Percentiles rank a stretch among this genome's conserved stretches.
phyloP scores from a whole-genome alignment of 2,113 vertebrate species.

The Zingel zingel region DNA sequence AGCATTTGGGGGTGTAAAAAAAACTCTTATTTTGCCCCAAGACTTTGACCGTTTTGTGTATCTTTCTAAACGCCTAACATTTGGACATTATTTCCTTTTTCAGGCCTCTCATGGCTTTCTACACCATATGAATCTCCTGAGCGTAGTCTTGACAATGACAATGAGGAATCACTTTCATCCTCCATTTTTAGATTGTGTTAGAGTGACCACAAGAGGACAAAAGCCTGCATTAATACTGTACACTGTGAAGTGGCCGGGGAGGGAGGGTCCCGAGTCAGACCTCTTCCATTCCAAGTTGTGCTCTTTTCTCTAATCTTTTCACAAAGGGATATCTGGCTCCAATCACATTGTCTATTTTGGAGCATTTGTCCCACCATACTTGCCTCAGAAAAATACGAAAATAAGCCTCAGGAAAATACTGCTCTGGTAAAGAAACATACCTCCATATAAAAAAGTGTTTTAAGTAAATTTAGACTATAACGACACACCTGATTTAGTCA shows the following conservation, averaged over 20 bases:
- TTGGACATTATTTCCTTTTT: background rate
- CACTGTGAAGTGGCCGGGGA: slow-evolving; percentile 16
- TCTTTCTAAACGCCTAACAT: background rate
- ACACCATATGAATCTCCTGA: background rate
- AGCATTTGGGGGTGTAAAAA: background rate
- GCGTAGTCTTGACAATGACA: slow-evolving; percentile 27
- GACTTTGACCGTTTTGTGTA: background rate
- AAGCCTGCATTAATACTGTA: slow-evolving; percentile 63
- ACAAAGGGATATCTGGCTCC: background rate
- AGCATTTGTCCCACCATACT: background rate
- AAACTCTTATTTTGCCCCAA: background rate
- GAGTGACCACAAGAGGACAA: slow-evolving; percentile 82
- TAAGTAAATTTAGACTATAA: background rate
- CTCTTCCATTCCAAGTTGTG: background rate
- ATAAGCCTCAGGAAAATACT: background rate
- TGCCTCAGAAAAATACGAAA: background rate
- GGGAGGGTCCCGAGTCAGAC: slow-evolving; percentile 1
- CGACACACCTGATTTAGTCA: background rate
- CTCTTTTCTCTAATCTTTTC: background rate
- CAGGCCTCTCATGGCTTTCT: background rate
- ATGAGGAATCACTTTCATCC: slow-evolving; percentile 55
- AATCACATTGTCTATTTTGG: background rate
- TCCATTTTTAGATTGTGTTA: slow-evolving; percentile 70
- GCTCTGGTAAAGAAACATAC: background rate
- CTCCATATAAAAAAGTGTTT: background rate